A percentile compares a stretch with the other conserved stretches of the same genome.
These are phyloP conservation scores for Ctenomys sociabilis DNA, from an alignment of 2,113 vertebrate species.

Conservation along the genomic window DNA sequence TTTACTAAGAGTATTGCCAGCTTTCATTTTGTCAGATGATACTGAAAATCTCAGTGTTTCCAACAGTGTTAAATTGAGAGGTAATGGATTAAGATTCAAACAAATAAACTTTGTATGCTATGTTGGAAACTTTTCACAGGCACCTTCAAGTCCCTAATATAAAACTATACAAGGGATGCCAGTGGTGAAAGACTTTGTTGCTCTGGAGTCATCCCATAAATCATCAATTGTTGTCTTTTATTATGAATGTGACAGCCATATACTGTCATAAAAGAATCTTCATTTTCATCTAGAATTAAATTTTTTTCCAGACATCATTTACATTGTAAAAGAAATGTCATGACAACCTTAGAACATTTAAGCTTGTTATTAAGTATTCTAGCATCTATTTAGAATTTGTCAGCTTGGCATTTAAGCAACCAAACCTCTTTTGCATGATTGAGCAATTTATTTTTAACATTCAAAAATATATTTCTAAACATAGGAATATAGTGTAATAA, in stretches of 20 bases:
- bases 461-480: conserved; percentile 88
- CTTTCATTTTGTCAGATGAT: neutral
- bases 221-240: conserved; percentile 89
- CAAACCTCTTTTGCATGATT: conserved; percentile 85
- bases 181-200: conserved; percentile 84
- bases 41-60: conserved; percentile 23
- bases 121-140: conserved; percentile 80
- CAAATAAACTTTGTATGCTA: conserved; percentile 46
- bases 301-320: conserved; percentile 85
- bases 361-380: conserved; percentile 84
- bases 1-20: neutral
- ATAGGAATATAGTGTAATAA: conserved; percentile 77
- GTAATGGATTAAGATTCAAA: neutral
- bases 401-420: conserved; percentile 84
- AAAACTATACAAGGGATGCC: conserved; percentile 82
- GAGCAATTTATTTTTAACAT: conserved; percentile 86
- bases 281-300: conserved; percentile 88
- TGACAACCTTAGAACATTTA: conserved; percentile 86
- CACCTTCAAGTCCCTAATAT: conserved; percentile 68
- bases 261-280: conserved; percentile 85
- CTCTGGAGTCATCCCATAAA: conserved; percentile 90
- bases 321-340: conserved; percentile 87
- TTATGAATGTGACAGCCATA: conserved; percentile 88
- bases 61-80: neutral
- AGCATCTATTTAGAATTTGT: conserved; percentile 81